These are phyloP conservation scores for Plectrocnemia conspersa DNA, from an alignment of 1,140 invertebrate genomes.

Conservation along the genomic window DNA sequence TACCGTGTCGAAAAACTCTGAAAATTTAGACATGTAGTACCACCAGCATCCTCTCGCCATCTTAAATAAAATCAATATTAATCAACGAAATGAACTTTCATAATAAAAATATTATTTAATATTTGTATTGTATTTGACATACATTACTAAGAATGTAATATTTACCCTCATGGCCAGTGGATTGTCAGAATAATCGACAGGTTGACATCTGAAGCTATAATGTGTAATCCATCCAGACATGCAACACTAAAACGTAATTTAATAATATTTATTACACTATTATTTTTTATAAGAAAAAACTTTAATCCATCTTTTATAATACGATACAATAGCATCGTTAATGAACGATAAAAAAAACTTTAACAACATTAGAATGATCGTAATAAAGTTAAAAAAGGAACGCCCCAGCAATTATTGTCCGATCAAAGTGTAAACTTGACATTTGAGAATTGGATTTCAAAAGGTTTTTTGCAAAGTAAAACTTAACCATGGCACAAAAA, in stretches of 20 bases:
- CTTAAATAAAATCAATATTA: constrained; percentile 42
- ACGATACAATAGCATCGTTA: too few relatives aligned
- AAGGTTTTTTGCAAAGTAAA: too few relatives aligned
- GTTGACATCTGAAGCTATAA: constrained; percentile 84
- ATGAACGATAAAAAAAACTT: too few relatives aligned
- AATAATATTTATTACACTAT: not conserved
- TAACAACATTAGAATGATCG: too few relatives aligned
- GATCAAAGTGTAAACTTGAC: too few relatives aligned
- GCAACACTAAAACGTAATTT: constrained; percentile 52
- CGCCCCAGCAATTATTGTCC: too few relatives aligned
- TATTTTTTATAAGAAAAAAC: too few relatives aligned
- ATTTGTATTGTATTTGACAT: too few relatives aligned
- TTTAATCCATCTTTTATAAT: too few relatives aligned
- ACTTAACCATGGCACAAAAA: too few relatives aligned
- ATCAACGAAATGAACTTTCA: not conserved
- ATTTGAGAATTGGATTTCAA: too few relatives aligned
- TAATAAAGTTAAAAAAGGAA: too few relatives aligned
- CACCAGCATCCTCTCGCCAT: constrained; percentile 74
- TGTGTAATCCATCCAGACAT: constrained; percentile 65
- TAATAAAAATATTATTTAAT: constrained; percentile 1
- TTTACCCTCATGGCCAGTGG: constrained; percentile 77
- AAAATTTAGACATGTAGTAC: constrained; percentile 86
- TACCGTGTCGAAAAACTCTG: constrained; percentile 83
- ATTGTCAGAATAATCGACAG: constrained; percentile 78
- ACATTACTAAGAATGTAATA: constrained; percentile 37